Conservation (phyloP, 23 tunicate species). For the Corella eumyota region DNA sequence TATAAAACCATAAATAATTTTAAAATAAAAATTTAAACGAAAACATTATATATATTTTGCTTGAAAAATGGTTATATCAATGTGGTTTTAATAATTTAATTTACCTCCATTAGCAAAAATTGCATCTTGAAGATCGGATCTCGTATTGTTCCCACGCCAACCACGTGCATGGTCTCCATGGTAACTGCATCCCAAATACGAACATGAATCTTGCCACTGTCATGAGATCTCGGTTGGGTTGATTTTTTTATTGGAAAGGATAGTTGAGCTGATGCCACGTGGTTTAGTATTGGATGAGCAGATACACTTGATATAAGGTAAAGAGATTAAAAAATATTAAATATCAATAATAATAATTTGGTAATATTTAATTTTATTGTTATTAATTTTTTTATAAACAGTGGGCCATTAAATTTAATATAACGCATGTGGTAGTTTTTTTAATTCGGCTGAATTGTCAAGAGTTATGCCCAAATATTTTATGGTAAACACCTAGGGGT, state of each 20-base stretch:
- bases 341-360: not conserved
- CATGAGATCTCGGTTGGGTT: not conserved
- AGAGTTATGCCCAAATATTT: no score
- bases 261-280: conserved; percentile 28
- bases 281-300: conserved; percentile 11
- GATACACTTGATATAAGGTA: conserved; percentile 4
- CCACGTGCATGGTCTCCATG: conserved; percentile 44
- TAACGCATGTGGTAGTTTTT: no score
- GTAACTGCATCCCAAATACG: conserved; percentile 53
- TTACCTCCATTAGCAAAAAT: no score
- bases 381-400: not conserved
- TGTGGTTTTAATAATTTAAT: no score
- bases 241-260: not conserved
- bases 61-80: no score
- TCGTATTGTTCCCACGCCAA: conserved; percentile 53
- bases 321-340: not conserved
- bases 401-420: not conserved
- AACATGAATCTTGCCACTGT: conserved; percentile 25
- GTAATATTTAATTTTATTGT: not conserved
- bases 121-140: conserved; percentile 51
- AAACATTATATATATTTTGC: no score
- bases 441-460: no score
- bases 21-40: no score
- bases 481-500: no score
- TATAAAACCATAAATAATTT: no score